phyloP scores from a whole-genome alignment of 23 tunicate genomes.

The Aplidium turbinatum region DNA sequence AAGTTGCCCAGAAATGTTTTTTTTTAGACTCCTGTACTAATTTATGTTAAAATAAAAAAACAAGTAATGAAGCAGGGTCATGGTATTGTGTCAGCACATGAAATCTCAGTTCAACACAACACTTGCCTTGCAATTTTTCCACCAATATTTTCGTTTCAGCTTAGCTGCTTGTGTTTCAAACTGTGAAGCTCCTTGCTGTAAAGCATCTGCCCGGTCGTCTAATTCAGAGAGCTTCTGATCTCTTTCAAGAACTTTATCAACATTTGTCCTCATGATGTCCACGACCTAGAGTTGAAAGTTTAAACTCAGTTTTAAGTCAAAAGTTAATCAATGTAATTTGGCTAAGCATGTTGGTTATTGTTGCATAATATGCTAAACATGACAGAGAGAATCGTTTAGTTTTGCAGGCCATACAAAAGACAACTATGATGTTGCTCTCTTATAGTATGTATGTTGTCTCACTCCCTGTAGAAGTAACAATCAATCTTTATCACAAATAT shows the following conservation, averaged over 20 bases:
- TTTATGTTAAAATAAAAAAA: background rate
- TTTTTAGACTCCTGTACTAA: too few species aligned
- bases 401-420: too few species aligned
- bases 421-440: too few species aligned
- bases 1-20: too few species aligned
- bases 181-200: slow-evolving; percentile 99
- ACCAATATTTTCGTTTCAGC: slow-evolving; percentile 96
- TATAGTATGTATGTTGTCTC: too few species aligned
- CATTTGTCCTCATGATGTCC: slow-evolving; percentile 95
- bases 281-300: slow-evolving; percentile 89
- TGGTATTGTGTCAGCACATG: background rate
- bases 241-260: slow-evolving; percentile 92
- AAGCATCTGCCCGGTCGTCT: slow-evolving; percentile 98
- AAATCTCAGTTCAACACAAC: background rate
- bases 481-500: too few species aligned
- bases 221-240: slow-evolving; percentile 90
- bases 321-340: too few species aligned
- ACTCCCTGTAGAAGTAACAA: too few species aligned
- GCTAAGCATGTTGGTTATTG: too few species aligned
- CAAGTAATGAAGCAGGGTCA: background rate
- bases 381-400: too few species aligned
- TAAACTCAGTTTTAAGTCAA: too few species aligned
- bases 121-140: slow-evolving; percentile 98
- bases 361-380: too few species aligned
- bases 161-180: slow-evolving; percentile 99